Evolutionary conservation across 2,888 invertebrate genomes (phyloP).

Genomic region (Strigamia transsilvanica): DNA sequence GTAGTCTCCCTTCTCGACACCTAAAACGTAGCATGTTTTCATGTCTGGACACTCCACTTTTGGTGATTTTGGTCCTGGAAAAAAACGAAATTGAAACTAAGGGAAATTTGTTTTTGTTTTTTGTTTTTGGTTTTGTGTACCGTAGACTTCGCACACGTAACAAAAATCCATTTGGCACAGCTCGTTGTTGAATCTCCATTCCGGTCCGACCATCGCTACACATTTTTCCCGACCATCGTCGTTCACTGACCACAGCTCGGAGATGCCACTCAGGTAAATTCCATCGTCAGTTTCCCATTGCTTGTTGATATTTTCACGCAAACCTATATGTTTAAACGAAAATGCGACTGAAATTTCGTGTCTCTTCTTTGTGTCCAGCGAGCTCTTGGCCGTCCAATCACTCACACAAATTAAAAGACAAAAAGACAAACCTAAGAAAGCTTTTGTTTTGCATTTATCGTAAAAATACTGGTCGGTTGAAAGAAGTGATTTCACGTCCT

Average conservation of each 20-base stretch:
- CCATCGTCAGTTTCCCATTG: conserved; percentile 9
- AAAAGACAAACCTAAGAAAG: neutral
- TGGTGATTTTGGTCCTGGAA: neutral
- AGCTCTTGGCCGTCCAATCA: no score
- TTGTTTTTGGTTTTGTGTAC: neutral
- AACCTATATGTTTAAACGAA: neutral
- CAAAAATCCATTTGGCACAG: neutral
- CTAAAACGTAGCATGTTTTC: neutral
- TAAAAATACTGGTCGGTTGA: neutral
- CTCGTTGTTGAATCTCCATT: neutral
- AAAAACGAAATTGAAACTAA: neutral
- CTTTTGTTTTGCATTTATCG: neutral
- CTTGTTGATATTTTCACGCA: neutral
- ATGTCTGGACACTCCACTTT: neutral
- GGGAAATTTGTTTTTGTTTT: neutral
- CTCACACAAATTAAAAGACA: no score
- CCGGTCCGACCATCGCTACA: neutral
- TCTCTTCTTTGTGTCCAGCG: no score
- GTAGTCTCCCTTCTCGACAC: neutral
- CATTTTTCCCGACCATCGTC: neutral
- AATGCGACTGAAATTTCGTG: no score
- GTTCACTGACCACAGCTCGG: neutral
- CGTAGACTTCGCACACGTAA: neutral
- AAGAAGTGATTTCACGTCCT: neutral
- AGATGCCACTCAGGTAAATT: neutral